Conservation (phyloP, 2,888 invertebrate species). For the Limnephilus marmoratus region DNA sequence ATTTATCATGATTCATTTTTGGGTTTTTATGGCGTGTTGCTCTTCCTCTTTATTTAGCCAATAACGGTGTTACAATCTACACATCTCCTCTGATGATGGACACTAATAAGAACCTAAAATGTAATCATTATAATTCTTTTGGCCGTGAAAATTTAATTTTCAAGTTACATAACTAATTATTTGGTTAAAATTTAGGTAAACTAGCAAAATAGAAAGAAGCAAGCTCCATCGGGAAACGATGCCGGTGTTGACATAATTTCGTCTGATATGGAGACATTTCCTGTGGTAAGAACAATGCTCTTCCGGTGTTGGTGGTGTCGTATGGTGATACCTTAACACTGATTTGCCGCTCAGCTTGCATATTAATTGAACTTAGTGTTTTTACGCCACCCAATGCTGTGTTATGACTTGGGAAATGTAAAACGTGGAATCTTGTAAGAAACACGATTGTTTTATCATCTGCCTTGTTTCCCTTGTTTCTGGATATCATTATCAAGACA, state of each 20-base stretch:
- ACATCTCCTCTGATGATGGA: too few species aligned
- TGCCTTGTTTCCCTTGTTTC: neutral
- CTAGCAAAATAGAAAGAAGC: neutral
- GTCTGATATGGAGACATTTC: neutral
- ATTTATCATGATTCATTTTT: too few species aligned
- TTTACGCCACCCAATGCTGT: neutral
- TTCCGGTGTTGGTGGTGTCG: neutral
- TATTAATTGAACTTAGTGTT: neutral
- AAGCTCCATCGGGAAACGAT: neutral
- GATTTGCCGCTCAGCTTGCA: neutral
- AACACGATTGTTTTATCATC: neutral
- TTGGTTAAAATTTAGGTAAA: neutral
- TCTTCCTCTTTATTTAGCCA: too few species aligned
- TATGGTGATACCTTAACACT: neutral
- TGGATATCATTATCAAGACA: neutral
- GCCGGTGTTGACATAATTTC: neutral
- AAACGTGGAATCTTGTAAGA: neutral
- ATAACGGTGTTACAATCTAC: too few species aligned
- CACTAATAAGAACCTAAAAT: too few species aligned
- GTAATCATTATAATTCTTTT: too few species aligned
- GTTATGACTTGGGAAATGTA: neutral
- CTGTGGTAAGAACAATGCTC: neutral
- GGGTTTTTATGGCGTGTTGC: too few species aligned
- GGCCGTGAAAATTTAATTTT: too few species aligned
- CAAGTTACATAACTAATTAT: neutral